phyloP scores from a whole-genome alignment of 2,888 invertebrate genomes.

The Dasysyrphus albostriatus region DNA sequence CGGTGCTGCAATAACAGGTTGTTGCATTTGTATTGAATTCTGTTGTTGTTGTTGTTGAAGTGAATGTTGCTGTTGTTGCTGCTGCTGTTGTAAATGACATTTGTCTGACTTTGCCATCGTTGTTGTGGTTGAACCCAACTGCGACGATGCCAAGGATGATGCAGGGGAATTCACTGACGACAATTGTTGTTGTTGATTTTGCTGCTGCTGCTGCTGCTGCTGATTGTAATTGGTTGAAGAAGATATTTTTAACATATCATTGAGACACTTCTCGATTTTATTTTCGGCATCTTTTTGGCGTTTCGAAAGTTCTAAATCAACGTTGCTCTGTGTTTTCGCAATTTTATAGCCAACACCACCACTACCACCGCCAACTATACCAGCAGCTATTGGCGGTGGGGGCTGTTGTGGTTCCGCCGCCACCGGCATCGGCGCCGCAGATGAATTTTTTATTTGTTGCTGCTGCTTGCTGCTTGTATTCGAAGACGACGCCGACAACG shows the following conservation, averaged over 20 bases:
- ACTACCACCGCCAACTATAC: slow-evolving; percentile 12
- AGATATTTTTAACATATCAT: slow-evolving; percentile 82
- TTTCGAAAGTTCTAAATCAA: slow-evolving; percentile 79
- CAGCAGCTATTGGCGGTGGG: slow-evolving; percentile 53
- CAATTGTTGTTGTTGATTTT: slow-evolving; percentile 69
- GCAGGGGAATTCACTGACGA: slow-evolving; percentile 66
- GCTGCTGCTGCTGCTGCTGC: slow-evolving; percentile 62
- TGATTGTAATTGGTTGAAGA: slow-evolving; percentile 74
- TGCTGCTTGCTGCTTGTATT: slow-evolving; percentile 64
- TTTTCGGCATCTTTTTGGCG: slow-evolving; percentile 83
- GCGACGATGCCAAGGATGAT: slow-evolving; percentile 68
- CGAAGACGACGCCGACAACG: slow-evolving; percentile 2
- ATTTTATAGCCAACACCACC: slow-evolving; percentile 75
- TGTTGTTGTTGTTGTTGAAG: slow-evolving; percentile 74
- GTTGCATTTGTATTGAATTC: slow-evolving; percentile 74
- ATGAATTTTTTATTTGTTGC: slow-evolving; percentile 59
- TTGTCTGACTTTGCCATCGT: slow-evolving; percentile 69
- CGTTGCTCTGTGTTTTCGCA: slow-evolving; percentile 79
- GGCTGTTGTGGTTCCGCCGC: slow-evolving; percentile 54
- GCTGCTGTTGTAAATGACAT: slow-evolving; percentile 71
- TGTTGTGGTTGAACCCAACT: slow-evolving; percentile 50
- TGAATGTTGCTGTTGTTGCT: slow-evolving; percentile 65
- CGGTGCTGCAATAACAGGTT: slow-evolving; percentile 72
- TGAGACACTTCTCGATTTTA: slow-evolving; percentile 83
- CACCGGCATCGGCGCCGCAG: slow-evolving; percentile 24